These are phyloP conservation scores for Nipponia nippon DNA, from an alignment of 2,113 vertebrate species.

Conservation along the genomic window DNA sequence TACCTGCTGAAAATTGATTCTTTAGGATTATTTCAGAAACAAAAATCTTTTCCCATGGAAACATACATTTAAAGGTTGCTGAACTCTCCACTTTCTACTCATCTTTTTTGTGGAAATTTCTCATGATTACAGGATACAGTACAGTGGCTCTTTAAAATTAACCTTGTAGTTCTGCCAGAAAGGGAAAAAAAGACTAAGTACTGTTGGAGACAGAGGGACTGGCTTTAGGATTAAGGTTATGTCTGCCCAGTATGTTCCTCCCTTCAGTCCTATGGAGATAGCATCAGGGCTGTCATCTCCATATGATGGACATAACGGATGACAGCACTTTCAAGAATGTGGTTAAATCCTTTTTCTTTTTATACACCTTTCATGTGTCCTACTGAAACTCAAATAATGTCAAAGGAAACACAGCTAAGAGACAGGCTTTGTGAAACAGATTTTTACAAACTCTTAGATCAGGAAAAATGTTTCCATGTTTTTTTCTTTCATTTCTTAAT, in stretches of 20 bases:
- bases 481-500: not conserved
- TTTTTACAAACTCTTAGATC: not conserved
- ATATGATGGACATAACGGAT: accelerated
- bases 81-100: not conserved
- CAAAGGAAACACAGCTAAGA: not conserved
- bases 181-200: not conserved
- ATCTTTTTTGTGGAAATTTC: not conserved
- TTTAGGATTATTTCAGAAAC: not conserved
- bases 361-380: not conserved
- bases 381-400: not conserved
- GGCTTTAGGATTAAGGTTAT: not conserved
- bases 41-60: not conserved
- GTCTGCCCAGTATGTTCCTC: not conserved
- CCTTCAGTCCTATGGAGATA: not conserved
- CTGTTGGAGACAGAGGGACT: not conserved
- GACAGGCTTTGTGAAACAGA: not conserved
- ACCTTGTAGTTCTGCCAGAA: not conserved
- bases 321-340: not conserved
- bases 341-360: not conserved
- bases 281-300: not conserved
- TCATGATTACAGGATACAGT: not conserved
- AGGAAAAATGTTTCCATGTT: not conserved
- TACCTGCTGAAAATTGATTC: not conserved
- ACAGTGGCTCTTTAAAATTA: not conserved
- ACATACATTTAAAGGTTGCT: not conserved